A percentile compares a stretch with the other conserved stretches of the same genome.
These are phyloP conservation scores for Stegodyphus dumicola DNA, from an alignment of 1,140 invertebrate species.

Conservation along the genomic window DNA sequence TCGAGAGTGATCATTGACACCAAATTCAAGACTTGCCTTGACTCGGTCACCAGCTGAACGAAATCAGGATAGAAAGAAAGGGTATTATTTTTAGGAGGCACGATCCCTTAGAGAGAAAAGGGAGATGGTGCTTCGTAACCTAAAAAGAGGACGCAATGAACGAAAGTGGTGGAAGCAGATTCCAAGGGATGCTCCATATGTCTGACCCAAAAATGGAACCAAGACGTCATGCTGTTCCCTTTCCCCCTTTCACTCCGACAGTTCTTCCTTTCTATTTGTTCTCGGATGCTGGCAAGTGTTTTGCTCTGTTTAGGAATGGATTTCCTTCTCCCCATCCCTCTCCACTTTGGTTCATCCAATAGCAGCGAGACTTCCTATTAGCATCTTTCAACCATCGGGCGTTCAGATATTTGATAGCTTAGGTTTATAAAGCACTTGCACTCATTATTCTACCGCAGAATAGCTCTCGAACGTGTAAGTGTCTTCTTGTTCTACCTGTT, in stretches of 20 bases:
- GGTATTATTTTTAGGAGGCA: conserved; percentile 46
- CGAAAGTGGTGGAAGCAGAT: conserved; percentile 61
- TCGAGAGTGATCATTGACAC: conserved; percentile 26
- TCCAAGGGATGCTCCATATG: conserved; percentile 49
- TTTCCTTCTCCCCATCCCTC: conserved; percentile 9
- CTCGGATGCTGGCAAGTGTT: conserved; percentile 58
- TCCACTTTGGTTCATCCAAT: conserved; percentile 39
- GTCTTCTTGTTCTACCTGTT: conserved; percentile 18
- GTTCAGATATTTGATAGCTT: conserved; percentile 60
- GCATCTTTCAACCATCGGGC: conserved; percentile 47
- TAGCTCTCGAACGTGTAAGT: conserved; percentile 61
- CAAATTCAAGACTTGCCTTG: conserved; percentile 16
- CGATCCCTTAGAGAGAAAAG: conserved; percentile 27
- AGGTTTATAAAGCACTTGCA: conserved; percentile 54
- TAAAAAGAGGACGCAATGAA: conserved; percentile 49
- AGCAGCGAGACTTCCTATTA: conserved; percentile 47
- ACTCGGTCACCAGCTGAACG: conserved; percentile 15
- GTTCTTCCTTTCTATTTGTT: conserved; percentile 47
- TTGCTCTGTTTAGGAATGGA: conserved; percentile 60
- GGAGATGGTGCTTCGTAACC: conserved; percentile 31
- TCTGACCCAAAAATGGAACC: conserved; percentile 61
- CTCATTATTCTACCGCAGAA: conserved; percentile 52
- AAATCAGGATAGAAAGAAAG: conserved; percentile 27
- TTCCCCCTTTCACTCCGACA: conserved; percentile 55
- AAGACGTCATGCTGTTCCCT: conserved; percentile 52